Conservation (phyloP, 1,140 invertebrate genomes). For the Lordiphosa collinella region DNA sequence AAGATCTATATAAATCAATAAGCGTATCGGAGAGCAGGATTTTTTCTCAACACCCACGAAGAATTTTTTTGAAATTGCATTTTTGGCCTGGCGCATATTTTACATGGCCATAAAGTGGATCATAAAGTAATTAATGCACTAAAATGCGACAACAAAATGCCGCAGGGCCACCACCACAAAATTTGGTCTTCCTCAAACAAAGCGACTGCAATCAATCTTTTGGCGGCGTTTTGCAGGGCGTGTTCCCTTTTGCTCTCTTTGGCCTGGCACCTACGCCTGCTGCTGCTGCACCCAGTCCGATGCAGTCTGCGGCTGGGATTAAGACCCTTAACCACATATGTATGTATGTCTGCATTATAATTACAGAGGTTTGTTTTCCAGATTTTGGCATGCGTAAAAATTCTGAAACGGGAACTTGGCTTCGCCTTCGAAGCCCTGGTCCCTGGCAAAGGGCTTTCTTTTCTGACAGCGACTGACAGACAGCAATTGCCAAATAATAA, state of each 20-base stretch:
- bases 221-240: conserved; percentile 54
- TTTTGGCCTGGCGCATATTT: conserved; percentile 58
- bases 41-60: conserved; percentile 60
- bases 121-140: conserved; percentile 79
- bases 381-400: conserved; percentile 67
- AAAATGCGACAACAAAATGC: conserved; percentile 77
- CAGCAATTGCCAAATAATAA: conserved; percentile 78
- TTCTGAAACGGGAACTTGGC: conserved; percentile 57
- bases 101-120: conserved; percentile 68
- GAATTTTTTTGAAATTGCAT: conserved; percentile 37
- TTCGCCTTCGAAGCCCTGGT: too few species aligned
- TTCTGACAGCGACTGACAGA: conserved; percentile 73
- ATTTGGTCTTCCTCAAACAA: conserved; percentile 27
- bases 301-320: conserved; percentile 44
- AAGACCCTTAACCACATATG: conserved; percentile 54
- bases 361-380: conserved; percentile 46
- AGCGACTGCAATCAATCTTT: conserved; percentile 64
- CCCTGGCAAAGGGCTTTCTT: conserved; percentile 25
- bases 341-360: conserved; percentile 25
- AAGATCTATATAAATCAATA: conserved; percentile 59
- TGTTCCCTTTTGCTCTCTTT: conserved; percentile 70
- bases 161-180: conserved; percentile 28
- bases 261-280: conserved; percentile 66
- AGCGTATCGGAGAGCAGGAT: conserved; percentile 2
- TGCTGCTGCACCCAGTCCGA: conserved; percentile 42